Evolutionary conservation across 2,113 vertebrate genomes (phyloP).

Genomic region (Apteryx mantelli): DNA sequence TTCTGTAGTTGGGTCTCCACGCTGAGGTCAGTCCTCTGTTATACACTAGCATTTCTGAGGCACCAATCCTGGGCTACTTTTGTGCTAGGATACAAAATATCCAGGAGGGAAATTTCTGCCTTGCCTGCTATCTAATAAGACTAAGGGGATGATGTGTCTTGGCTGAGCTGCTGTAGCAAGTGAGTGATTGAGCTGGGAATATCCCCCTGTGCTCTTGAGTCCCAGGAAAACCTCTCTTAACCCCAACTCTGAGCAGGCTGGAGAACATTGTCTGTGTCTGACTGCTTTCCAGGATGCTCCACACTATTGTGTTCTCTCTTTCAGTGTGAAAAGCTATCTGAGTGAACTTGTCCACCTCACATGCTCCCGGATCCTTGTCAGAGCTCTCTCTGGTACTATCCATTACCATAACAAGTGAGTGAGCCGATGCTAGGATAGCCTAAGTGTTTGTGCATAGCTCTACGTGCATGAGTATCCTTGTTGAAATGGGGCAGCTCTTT

Average conservation of each 20-base stretch:
- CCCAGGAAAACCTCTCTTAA: not conserved
- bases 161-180: not conserved
- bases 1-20: not conserved
- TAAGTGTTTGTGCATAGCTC: accelerated
- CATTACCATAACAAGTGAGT: slow-evolving; percentile 92
- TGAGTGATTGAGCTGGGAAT: not conserved
- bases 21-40: not conserved
- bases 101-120: not conserved
- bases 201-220: not conserved
- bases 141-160: not conserved
- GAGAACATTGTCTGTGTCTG: not conserved
- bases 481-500: not conserved
- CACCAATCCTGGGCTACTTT: not conserved
- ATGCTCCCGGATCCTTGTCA: slow-evolving; percentile 91
- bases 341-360: slow-evolving; percentile 93
- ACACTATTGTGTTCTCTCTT: slow-evolving; percentile 10
- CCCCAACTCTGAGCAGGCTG: not conserved
- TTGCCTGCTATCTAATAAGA: not conserved
- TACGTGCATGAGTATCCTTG: not conserved
- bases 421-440: not conserved
- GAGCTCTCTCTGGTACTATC: slow-evolving; percentile 90
- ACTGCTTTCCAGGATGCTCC: not conserved
- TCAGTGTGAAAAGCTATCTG: slow-evolving; percentile 85
- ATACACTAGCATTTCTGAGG: not conserved
- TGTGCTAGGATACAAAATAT: not conserved